phyloP scores from a whole-genome alignment of 2,113 vertebrate genomes.

The Meriones unguiculatus region DNA sequence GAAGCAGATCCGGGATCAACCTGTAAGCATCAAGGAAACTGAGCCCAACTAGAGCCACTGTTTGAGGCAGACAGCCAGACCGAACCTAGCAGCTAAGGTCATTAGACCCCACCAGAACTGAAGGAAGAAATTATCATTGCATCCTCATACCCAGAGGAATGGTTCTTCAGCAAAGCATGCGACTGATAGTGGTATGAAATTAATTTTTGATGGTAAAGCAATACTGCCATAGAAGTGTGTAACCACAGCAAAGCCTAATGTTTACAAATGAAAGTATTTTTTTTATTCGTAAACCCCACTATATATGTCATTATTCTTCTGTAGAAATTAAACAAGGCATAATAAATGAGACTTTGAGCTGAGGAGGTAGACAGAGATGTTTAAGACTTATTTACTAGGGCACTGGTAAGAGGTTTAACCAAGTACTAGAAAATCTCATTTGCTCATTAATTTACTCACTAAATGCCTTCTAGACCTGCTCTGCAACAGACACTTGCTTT shows the following conservation, averaged over 20 bases:
- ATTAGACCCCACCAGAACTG: background rate
- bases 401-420: background rate
- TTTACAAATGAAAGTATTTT: background rate
- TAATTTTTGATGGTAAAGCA: background rate
- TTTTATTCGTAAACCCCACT: background rate
- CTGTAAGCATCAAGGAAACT: background rate
- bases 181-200: background rate
- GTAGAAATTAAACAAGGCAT: conserved; percentile 13
- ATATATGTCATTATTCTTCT: background rate
- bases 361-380: background rate
- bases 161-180: background rate
- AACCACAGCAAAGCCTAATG: background rate
- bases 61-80: background rate
- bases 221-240: background rate
- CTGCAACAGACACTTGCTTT: background rate
- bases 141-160: rapidly evolving
- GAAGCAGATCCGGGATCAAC: background rate
- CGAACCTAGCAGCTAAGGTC: background rate
- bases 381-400: background rate
- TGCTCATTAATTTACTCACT: background rate
- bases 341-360: background rate
- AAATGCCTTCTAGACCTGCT: background rate
- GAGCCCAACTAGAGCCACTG: background rate
- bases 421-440: background rate
- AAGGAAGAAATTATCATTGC: background rate